Base-by-base conservation (phyloP, 1,140 invertebrate species). In the Agrilus planipennis region DNA sequence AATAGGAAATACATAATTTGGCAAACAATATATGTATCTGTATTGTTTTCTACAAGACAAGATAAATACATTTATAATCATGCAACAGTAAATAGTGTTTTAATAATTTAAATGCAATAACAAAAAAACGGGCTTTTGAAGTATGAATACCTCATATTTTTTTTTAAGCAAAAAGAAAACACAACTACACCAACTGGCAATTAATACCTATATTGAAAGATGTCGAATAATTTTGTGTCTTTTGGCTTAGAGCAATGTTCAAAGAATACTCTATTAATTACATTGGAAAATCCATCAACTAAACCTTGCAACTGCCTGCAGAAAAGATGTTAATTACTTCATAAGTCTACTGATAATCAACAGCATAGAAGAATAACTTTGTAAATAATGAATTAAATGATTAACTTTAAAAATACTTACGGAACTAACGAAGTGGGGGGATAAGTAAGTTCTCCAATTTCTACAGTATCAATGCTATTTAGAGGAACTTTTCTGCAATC, bases 381-480 rank as follows among this genome's bases (percentile, higher is more conserved):
- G 15, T 44, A 20, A 39, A 23, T 11, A 22, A 32, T 42, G 25
- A n/a, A n/a, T n/a, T 32, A 43, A 34, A 36, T 31, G 14, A 35
- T 50, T 30, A 11, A 30, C 6, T 27, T 20, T 28, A 34, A 34
- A 25, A 36, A 45, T 53, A 80, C 82, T 85, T 73, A 88, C 84
- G 83, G 83, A 42, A 84, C 78, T 42, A 89, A 54, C 30, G 84
- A 88, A 10, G 72, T 69, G 20, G 74, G 62, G 27, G 86, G 85
- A 61, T 89, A 89, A n/a, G 75, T 70, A 36, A 89, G 60, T 57
- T 85, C 79, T 14, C 84, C 85, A 41, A 76, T 66, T 1, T 78
- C 66, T 21, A 89, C 59, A n/a, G 75, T 76, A 52, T 84, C 79
- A 29, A 88, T 64, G 15, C 74, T 63, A 31, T 71, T 62, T 23